Conservation (phyloP, 2,888 invertebrate species). For the Phytoseiulus persimilis region DNA sequence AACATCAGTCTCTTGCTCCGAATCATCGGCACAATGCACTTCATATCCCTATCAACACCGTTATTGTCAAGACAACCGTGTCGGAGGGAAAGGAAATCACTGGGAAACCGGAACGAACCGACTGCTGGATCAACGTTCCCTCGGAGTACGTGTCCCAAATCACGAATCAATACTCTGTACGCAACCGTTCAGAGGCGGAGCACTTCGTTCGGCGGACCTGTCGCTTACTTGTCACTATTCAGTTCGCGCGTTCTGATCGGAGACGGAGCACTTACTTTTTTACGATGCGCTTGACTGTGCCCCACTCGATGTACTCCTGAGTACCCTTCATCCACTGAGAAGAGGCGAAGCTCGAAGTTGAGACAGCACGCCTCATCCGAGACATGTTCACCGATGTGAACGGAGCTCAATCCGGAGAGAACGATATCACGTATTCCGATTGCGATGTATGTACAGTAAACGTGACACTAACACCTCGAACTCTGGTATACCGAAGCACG, state of each 20-base stretch:
- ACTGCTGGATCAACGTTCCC: no score
- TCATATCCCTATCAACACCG: no score
- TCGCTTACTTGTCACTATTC: no score
- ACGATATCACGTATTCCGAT: background rate
- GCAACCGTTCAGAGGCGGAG: no score
- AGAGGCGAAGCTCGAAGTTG: conserved; percentile 18
- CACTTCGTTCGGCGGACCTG: no score
- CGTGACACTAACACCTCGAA: background rate
- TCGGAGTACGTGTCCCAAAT: no score
- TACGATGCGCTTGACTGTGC: conserved; percentile 29
- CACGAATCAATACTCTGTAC: no score
- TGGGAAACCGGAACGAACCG: no score
- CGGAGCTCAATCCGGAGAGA: background rate
- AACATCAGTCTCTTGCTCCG: background rate
- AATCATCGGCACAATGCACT: no score
- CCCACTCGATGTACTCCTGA: conserved; percentile 38
- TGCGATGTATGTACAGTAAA: background rate
- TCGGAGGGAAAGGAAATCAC: no score
- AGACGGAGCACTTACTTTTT: conserved; percentile 15
- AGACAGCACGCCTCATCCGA: conserved; percentile 36
- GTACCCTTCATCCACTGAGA: conserved; percentile 28
- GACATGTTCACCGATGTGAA: background rate
- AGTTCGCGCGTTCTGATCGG: background rate
- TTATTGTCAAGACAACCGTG: no score
- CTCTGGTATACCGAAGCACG: background rate